These are phyloP conservation scores for Sminthurinus signatus DNA, from an alignment of 1,140 invertebrate species.

Conservation along the genomic window DNA sequence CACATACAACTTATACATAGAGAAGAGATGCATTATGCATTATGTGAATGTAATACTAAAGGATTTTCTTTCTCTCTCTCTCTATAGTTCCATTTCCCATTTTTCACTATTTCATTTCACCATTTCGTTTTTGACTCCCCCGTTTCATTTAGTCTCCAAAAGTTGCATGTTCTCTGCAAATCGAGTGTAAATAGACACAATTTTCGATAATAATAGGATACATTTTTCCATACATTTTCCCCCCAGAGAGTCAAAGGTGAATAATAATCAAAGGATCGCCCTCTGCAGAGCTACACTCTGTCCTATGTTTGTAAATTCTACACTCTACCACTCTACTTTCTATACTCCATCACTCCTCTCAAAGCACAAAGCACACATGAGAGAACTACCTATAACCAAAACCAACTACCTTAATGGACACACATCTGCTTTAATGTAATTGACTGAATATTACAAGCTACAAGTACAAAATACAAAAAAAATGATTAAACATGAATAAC, in stretches of 20 bases:
- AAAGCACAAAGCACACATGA: background rate
- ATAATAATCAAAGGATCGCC: conserved; percentile 25
- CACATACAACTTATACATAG: too few relatives aligned
- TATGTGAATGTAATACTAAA: too few relatives aligned
- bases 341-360: conserved; percentile 1
- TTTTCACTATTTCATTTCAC: too few relatives aligned
- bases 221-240: background rate
- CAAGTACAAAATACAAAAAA: too few relatives aligned
- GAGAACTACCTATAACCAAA: background rate
- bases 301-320: background rate
- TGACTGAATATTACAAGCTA: conserved; percentile 12
- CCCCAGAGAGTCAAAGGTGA: conserved; percentile 5
- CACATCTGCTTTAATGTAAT: conserved; percentile 23
- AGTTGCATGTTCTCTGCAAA: conserved; percentile 34
- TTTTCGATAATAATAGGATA: too few relatives aligned
- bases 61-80: conserved; percentile 6
- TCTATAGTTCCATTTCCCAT: too few relatives aligned
- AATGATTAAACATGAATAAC: too few relatives aligned
- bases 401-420: conserved; percentile 16
- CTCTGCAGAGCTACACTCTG: conserved; percentile 10
- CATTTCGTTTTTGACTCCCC: background rate
- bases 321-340: background rate
- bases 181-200: conserved; percentile 27
- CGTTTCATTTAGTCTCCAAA: too few relatives aligned
- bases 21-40: too few relatives aligned